Evolutionary conservation across 2,888 invertebrate species (phyloP), one percentile per base, ranked within the genome.

Genomic region (Leptogaster cylindrica): DNA sequence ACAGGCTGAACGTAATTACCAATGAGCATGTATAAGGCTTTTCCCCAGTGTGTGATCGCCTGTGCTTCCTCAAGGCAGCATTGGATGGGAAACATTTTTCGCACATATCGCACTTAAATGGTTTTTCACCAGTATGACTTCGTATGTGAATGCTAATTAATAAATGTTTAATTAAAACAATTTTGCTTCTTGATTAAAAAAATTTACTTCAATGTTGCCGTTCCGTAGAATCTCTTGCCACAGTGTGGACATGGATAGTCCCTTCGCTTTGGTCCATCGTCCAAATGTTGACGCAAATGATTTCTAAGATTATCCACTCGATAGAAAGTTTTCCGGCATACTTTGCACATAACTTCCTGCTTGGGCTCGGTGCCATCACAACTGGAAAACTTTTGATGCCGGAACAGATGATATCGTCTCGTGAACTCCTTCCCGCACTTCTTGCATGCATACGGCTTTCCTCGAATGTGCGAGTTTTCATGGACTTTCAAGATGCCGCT

Each of bases 11-110:
- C 2, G 8, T 28, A 73, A 77, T 72, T 81, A 88, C 88, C 82
- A 84, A 83, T 73, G 82, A 82, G 76, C 90, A 91, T 51, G 83
- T 79, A 76, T 85, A 90, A 23, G 90, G 90, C 75, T 86, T 87
- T 72, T 88, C 86, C 3, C 88, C 87, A 44, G 82, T 81, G 67
- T 87, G 87, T 73, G 85, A 85, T 71, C 82, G 78, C 31, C 88
- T 81, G 79, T 92, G 92, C 76, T 92, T 92, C 73, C 89, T 87
- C 78, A 91, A 85, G 0, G 92, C 90, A 18, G 89, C 87, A 72
- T 89, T 85, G 0, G 91, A 89, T 18, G 89, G 86, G 73, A 91
- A 91, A 67, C 85, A 83, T 77, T 89, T 89, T 0, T 88, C 86
- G 74, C 92, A 92, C 69, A 88, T 79, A 75, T 91, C 87, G 77